Evolutionary conservation across 2,797 vertebrate genomes (phyloP).

Genomic region (Mus minutoides): DNA sequence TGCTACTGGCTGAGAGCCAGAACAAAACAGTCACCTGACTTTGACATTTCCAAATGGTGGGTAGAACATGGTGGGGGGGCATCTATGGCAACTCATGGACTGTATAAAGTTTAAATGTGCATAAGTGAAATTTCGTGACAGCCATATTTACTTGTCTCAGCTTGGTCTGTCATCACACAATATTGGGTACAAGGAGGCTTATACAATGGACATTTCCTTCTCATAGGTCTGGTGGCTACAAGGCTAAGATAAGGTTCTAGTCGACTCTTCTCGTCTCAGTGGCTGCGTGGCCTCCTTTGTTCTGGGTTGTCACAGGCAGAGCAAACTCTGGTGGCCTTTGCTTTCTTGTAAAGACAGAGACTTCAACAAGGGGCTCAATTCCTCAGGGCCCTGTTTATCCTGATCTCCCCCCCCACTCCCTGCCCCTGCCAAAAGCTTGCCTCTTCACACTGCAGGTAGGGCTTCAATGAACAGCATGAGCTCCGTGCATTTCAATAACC

Average conservation of each 20-base stretch:
- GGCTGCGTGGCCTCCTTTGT: background rate
- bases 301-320: background rate
- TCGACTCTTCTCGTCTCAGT: background rate
- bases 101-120: background rate
- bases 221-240: background rate
- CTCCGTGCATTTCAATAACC: accelerated
- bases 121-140: background rate
- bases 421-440: background rate
- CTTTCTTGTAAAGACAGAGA: background rate
- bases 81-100: background rate
- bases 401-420: no score
- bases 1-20: accelerated
- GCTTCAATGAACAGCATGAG: background rate
- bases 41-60: background rate
- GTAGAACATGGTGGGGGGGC: background rate
- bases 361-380: background rate
- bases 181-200: accelerated
- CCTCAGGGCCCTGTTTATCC: accelerated
- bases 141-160: background rate
- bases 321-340: background rate
- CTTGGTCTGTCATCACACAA: background rate
- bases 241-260: background rate
- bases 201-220: background rate
- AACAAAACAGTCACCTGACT: no score
- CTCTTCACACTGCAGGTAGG: accelerated